phyloP scores from a whole-genome alignment of 2,888 invertebrate species.

The Melieria picta region DNA sequence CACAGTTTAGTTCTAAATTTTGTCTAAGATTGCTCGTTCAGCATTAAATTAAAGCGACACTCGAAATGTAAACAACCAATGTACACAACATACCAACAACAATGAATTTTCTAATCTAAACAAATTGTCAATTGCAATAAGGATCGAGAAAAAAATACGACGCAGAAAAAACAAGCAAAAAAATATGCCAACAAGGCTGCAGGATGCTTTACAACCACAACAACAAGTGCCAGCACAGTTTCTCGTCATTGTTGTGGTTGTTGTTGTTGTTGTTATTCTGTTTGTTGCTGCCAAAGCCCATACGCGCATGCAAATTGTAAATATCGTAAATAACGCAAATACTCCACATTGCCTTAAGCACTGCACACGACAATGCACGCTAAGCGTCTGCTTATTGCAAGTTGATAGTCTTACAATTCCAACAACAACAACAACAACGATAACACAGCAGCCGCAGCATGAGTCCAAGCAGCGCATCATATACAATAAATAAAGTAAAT shows the following conservation, averaged over 20 bases:
- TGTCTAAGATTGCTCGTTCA: too few species aligned
- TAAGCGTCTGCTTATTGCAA: conserved; percentile 43
- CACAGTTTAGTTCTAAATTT: too few species aligned
- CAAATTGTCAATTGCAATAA: conserved; percentile 13
- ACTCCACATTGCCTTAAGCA: conserved; percentile 53
- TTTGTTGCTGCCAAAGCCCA: conserved; percentile 33
- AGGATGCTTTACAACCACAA: background rate
- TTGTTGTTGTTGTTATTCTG: too few species aligned
- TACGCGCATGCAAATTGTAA: conserved; percentile 54
- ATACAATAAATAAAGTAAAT: background rate
- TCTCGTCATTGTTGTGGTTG: too few species aligned
- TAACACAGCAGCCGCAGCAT: background rate
- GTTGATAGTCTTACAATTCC: conserved; percentile 45
- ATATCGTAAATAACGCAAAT: conserved; percentile 63
- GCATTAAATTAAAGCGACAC: too few species aligned
- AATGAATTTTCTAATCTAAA: conserved; percentile 21
- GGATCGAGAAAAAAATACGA: background rate
- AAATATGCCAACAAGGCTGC: background rate
- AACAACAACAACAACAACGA: conserved; percentile 1
- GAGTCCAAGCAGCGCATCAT: background rate
- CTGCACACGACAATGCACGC: conserved; percentile 17
- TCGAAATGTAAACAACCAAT: too few species aligned
- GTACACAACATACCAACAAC: background rate
- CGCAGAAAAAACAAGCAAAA: background rate
- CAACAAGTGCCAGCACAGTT: background rate